Evolutionary conservation across 2,797 vertebrate genomes (phyloP), one percentile per base, ranked within the genome.

Genomic region (Adelosebastes latens): DNA sequence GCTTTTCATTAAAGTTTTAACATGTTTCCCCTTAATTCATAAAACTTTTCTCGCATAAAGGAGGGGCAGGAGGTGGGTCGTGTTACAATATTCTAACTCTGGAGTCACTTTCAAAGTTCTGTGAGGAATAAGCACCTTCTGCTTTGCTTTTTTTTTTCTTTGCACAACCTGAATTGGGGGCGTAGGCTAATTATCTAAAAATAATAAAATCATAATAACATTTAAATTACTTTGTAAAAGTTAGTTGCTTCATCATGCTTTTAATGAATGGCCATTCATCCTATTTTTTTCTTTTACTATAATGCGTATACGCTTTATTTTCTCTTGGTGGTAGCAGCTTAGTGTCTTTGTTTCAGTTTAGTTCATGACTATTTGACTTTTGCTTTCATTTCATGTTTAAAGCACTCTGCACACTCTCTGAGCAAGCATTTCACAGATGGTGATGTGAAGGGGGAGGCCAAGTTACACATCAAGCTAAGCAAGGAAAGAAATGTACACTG

Each of bases 61-160:
- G 56, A 71, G 80, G 52, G 53, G 76, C 71, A 60, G 58, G 69
- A 84, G 84, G 70, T 71, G 59, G 77, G 66, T 58, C 10, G 6
- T 20, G 74, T 56, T 71, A 5, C 42, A 18, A 10, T 62, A 18
- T 24, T 65, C 7, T 55, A 65, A 83, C 72, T 77, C 64, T 31
- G 29, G 60, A 83, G 88, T 91, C 81, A 91, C 89, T 91, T 92
- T 89, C 84, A 93, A 81, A 80, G 58, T 86, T 85, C 31, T 73
- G 73, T 59, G 46, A 34, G 64, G 16, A 34, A 62, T 14, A 68
- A 78, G 22, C 66, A 83, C 60, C 75, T 77, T 80, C 71, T 80
- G 59, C 27, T 63, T 52, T 64, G 7, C 42, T 39, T 59, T 49
- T 64, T 62, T 34, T 24, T 16, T 2, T 24, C 5, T 53, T 80